phyloP scores from a whole-genome alignment of 1,140 invertebrate species.

The Lordiphosa clarofinis region DNA sequence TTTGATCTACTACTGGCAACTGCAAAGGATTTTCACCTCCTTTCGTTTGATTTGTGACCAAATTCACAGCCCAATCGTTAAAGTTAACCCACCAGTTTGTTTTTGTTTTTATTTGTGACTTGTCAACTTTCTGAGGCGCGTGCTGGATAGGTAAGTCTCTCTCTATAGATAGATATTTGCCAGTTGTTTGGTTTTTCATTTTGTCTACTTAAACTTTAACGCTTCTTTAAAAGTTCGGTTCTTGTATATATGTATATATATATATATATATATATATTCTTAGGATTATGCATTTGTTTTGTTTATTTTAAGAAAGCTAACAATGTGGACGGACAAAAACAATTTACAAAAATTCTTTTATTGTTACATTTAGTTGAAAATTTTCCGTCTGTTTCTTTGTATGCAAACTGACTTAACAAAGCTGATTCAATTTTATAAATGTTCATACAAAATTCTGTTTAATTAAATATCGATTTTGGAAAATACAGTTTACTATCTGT shows the following conservation, averaged over 20 bases:
- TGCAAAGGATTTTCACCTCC: neutral
- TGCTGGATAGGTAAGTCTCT: slow-evolving; percentile 61
- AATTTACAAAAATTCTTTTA: slow-evolving; percentile 79
- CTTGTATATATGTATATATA: slow-evolving; percentile 27
- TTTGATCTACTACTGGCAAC: neutral
- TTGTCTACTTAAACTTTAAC: slow-evolving; percentile 36
- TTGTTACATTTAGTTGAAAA: slow-evolving; percentile 73
- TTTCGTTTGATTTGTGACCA: slow-evolving; percentile 7
- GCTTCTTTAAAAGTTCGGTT: slow-evolving; percentile 32
- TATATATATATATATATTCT: slow-evolving; percentile 30
- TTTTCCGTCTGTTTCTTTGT: slow-evolving; percentile 27
- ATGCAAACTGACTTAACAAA: too few species aligned
- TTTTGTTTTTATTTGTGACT: slow-evolving; percentile 18
- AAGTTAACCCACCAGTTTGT: slow-evolving; percentile 14
- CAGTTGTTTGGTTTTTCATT: slow-evolving; percentile 12
- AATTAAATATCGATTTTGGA: too few species aligned
- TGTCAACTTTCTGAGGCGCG: slow-evolving; percentile 33
- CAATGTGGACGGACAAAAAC: slow-evolving; percentile 80
- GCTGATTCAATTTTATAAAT: too few species aligned
- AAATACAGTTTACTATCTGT: too few species aligned
- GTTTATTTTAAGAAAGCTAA: slow-evolving; percentile 77
- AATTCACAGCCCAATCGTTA: slow-evolving; percentile 18
- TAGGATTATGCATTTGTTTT: slow-evolving; percentile 37
- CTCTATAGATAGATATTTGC: slow-evolving; percentile 22
- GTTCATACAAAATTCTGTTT: too few species aligned